phyloP scores from a whole-genome alignment of 2,888 invertebrate species.

The Terebella lapidaria region DNA sequence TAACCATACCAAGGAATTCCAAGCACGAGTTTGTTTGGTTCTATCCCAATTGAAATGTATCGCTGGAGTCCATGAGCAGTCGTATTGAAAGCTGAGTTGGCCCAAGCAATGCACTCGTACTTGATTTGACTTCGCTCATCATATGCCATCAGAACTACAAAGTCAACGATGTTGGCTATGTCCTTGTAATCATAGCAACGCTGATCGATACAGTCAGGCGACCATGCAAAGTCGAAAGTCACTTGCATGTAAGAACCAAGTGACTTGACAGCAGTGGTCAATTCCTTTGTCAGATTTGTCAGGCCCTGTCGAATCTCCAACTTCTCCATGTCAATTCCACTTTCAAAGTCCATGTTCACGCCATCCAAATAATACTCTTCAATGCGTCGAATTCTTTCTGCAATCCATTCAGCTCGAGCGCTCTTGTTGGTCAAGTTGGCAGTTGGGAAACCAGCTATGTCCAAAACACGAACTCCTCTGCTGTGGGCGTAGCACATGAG shows the following conservation, averaged over 20 bases:
- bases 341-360: constrained; percentile 53
- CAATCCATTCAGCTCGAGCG: constrained; percentile 36
- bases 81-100: constrained; percentile 35
- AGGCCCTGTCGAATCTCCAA: constrained; percentile 31
- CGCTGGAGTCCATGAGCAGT: constrained; percentile 12
- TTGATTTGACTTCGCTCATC: constrained; percentile 53
- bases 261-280: constrained; percentile 34
- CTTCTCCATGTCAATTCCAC: constrained; percentile 33
- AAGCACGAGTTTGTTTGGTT: constrained; percentile 43
- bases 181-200: constrained; percentile 51
- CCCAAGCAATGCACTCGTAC: constrained; percentile 40
- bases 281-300: constrained; percentile 40
- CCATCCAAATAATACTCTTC: constrained; percentile 44
- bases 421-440: constrained; percentile 28
- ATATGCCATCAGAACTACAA: constrained; percentile 54
- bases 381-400: constrained; percentile 30
- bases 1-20: constrained; percentile 55
- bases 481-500: constrained; percentile 51
- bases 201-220: constrained; percentile 47
- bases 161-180: constrained; percentile 43
- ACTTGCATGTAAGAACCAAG: too few species aligned
- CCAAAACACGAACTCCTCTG: constrained; percentile 41
- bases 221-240: constrained; percentile 54
- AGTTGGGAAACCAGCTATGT: constrained; percentile 30
- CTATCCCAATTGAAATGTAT: constrained; percentile 40